These are phyloP conservation scores for Phoenicopterus ruber DNA, from an alignment of 2,113 vertebrate genomes.

Conservation along the genomic window DNA sequence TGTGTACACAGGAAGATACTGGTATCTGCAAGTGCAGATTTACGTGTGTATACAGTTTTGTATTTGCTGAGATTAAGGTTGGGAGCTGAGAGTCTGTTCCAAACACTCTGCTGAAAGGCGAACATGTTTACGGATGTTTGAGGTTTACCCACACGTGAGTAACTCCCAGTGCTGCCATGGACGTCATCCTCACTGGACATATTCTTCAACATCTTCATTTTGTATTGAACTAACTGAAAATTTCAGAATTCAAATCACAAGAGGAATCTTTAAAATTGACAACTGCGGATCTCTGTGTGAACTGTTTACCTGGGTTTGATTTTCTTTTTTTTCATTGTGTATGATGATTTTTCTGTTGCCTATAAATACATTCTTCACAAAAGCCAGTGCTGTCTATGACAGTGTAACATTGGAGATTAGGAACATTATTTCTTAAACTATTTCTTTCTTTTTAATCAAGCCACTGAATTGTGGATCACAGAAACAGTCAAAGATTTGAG, in stretches of 20 bases:
- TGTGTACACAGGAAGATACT: background rate
- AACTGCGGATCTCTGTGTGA: background rate
- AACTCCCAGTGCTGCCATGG: background rate
- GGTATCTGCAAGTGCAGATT: background rate
- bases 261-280: background rate
- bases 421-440: background rate
- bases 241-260: background rate
- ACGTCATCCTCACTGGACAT: background rate
- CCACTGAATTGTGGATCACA: background rate
- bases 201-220: background rate
- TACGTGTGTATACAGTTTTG: background rate
- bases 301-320: background rate
- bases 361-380: background rate
- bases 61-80: background rate
- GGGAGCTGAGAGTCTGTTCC: background rate
- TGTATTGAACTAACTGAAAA: background rate
- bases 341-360: background rate
- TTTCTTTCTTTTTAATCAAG: background rate
- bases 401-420: background rate
- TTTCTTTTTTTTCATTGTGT: background rate
- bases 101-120: background rate
- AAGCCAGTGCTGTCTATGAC: background rate
- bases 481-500: background rate
- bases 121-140: background rate
- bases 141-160: background rate